Evolutionary conservation across 2,797 vertebrate genomes (phyloP).

Genomic region (Macrochelys suwanniensis): DNA sequence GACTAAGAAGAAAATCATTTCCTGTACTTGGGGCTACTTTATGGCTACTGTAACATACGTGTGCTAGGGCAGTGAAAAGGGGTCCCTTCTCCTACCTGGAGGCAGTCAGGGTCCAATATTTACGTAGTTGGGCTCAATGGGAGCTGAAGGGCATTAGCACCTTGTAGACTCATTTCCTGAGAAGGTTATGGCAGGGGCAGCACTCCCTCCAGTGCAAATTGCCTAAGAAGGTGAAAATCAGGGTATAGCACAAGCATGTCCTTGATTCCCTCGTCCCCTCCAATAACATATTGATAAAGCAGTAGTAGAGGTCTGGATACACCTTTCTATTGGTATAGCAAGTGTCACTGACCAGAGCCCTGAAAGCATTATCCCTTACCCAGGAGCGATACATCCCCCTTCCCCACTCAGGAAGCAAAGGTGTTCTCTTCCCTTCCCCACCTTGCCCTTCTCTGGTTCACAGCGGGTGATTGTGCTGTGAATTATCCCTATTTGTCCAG

Average conservation of each 20-base stretch:
- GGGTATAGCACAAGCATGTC: not conserved
- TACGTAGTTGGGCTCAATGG: not conserved
- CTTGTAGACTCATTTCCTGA: not conserved
- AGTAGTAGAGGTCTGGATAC: not conserved
- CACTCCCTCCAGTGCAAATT: not conserved
- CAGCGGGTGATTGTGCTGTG: not conserved
- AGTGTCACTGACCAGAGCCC: not conserved
- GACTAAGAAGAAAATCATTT: not conserved
- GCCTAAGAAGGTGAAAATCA: not conserved
- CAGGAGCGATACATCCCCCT: not conserved
- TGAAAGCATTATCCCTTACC: not conserved
- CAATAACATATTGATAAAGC: not conserved
- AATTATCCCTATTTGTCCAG: not conserved
- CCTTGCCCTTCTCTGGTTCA: not conserved
- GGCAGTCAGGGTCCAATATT: not conserved
- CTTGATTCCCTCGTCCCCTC: not conserved
- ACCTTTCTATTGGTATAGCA: not conserved
- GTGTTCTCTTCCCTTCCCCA: not conserved
- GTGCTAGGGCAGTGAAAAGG: not conserved
- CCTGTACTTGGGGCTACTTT: not conserved
- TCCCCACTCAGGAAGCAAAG: not conserved
- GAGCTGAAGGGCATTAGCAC: not conserved
- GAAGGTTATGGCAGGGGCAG: not conserved
- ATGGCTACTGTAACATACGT: not conserved
- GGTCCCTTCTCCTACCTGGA: not conserved